Conservation (phyloP, 2,888 invertebrate genomes). For the Tachina fera region DNA sequence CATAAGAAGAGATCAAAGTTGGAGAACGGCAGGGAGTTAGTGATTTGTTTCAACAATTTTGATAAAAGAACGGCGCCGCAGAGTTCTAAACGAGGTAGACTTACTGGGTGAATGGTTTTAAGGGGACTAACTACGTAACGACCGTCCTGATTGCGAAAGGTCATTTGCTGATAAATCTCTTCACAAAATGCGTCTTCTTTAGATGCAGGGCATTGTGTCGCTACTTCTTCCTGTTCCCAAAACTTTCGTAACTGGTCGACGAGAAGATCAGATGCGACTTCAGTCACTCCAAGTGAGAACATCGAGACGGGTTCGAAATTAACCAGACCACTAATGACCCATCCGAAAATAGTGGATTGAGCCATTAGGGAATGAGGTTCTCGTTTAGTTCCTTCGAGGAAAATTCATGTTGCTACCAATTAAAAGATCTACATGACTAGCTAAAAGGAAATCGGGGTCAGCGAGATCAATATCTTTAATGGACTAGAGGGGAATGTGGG, state of each 20-base stretch:
- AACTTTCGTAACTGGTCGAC: background rate
- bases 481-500: too few species aligned
- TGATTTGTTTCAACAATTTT: constrained; percentile 2
- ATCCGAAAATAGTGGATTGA: background rate
- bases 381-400: background rate
- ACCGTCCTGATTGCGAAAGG: too few species aligned
- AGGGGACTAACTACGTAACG: background rate
- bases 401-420: background rate
- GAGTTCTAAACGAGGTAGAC: constrained; percentile 63
- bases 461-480: background rate
- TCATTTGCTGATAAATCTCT: background rate
- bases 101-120: constrained; percentile 45
- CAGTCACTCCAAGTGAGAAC: background rate
- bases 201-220: background rate
- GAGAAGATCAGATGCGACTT: background rate
- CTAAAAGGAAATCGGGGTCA: background rate
- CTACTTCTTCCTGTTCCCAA: background rate
- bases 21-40: too few species aligned
- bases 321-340: background rate
- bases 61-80: constrained; percentile 64
- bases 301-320: background rate
- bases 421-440: background rate
- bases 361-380: background rate
- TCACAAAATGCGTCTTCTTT: background rate
- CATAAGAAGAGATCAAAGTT: too few species aligned